Evolutionary conservation across 2,113 vertebrate species (phyloP).

Genomic region (Chionodraco myersi): DNA sequence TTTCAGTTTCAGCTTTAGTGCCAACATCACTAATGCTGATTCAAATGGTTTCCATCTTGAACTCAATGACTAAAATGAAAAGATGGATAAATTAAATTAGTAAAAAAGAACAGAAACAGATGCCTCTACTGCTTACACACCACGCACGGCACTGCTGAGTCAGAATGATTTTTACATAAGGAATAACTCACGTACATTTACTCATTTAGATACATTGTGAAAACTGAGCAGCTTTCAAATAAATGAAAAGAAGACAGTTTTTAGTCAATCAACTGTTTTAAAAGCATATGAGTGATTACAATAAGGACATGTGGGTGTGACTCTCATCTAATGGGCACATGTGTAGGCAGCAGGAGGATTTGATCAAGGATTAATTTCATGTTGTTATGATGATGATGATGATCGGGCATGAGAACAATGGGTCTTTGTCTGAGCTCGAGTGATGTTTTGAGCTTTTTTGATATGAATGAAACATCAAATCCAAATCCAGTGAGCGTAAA

Average conservation of each 20-base stretch:
- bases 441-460: constrained; percentile 41
- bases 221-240: constrained; percentile 35
- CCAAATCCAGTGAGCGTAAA: constrained; percentile 46
- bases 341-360: constrained; percentile 59
- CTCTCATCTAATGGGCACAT: constrained; percentile 13
- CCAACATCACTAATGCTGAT: not conserved
- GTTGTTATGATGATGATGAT: constrained; percentile 45
- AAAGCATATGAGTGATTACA: constrained; percentile 48
- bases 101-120: not conserved
- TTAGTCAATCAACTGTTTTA: constrained; percentile 44
- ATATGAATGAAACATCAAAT: constrained; percentile 49
- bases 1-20: not conserved
- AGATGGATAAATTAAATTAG: not conserved
- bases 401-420: constrained; percentile 37
- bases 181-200: not conserved
- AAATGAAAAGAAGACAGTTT: constrained; percentile 38
- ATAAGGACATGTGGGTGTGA: constrained; percentile 23
- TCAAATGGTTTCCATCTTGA: constrained; percentile 4
- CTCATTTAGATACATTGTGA: not conserved
- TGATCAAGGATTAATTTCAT: constrained; percentile 58
- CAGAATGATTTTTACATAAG: not conserved
- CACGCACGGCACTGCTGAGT: not conserved
- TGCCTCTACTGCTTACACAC: not conserved
- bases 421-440: constrained; percentile 42
- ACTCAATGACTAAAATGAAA: not conserved